These are phyloP conservation scores for Thereuonema tuberculata DNA, from an alignment of 1,140 invertebrate species.

Conservation along the genomic window DNA sequence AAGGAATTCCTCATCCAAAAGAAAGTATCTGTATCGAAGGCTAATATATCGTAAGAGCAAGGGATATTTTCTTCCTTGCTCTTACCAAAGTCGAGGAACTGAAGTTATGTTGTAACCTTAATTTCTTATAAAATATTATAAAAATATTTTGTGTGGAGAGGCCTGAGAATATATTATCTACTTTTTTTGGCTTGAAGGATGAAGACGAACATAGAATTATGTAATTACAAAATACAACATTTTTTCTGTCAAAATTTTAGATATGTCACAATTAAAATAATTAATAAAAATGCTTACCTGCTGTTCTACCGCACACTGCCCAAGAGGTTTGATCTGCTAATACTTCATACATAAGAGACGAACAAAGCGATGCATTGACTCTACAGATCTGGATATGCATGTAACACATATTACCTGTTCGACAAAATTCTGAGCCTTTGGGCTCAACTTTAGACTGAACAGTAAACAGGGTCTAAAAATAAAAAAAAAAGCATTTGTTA, in stretches of 20 bases:
- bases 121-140: too few species aligned
- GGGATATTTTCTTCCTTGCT: too few species aligned
- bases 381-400: conserved; percentile 57
- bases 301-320: conserved; percentile 76
- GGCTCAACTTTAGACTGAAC: conserved; percentile 67
- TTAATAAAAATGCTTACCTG: conserved; percentile 36
- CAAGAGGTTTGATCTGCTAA: conserved; percentile 78
- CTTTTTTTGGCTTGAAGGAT: conserved; percentile 1
- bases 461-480: conserved; percentile 60
- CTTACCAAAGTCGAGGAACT: too few species aligned
- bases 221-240: conserved; percentile 2
- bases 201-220: background rate
- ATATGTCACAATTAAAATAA: background rate
- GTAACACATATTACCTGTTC: conserved; percentile 72
- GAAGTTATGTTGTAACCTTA: too few species aligned
- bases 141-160: too few species aligned
- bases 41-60: too few species aligned
- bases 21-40: too few species aligned
- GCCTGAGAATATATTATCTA: too few species aligned
- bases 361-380: conserved; percentile 22
- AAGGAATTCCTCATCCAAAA: too few species aligned
- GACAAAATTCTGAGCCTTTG: conserved; percentile 70
- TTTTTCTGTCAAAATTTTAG: background rate
- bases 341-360: conserved; percentile 81
- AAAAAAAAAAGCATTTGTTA: conserved; percentile 15